Evolutionary conservation across 2,888 invertebrate genomes (phyloP).

Genomic region (Drosophila demipolita): DNA sequence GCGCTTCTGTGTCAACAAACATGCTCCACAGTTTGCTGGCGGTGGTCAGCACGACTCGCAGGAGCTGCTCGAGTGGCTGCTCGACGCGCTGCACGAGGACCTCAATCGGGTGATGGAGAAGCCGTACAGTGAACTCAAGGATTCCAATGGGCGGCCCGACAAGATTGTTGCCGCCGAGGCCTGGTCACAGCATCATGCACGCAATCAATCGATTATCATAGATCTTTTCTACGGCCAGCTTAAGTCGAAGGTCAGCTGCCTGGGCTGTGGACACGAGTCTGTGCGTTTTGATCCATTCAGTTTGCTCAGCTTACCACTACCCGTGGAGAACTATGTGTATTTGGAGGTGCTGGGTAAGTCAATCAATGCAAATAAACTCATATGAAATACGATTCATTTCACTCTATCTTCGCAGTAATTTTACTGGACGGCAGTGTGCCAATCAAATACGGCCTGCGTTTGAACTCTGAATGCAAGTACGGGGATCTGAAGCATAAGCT

Average conservation of each 20-base stretch:
- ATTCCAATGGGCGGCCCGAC: constrained; percentile 92
- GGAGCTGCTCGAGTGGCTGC: constrained; percentile 95
- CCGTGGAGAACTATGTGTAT: constrained; percentile 94
- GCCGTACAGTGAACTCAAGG: constrained; percentile 90
- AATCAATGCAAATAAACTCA: background rate
- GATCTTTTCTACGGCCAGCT: constrained; percentile 97
- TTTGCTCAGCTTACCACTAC: constrained; percentile 94
- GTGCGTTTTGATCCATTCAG: constrained; percentile 97
- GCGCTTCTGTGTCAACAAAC: constrained; percentile 93
- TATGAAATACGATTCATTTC: background rate
- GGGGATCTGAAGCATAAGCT: constrained; percentile 91
- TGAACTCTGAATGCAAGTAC: constrained; percentile 93
- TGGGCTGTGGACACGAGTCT: constrained; percentile 92
- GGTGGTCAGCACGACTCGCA: constrained; percentile 98
- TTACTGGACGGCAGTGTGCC: constrained; percentile 93
- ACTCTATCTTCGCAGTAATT: constrained; percentile 86
- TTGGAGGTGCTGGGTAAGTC: constrained; percentile 90
- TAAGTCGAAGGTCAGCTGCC: constrained; percentile 93
- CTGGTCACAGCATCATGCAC: constrained; percentile 92
- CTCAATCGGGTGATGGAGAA: constrained; percentile 91
- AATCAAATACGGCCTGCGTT: constrained; percentile 92
- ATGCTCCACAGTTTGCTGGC: constrained; percentile 94
- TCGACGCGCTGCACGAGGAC: constrained; percentile 97
- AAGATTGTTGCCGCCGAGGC: constrained; percentile 90
- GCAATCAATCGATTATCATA: constrained; percentile 95